Evolutionary conservation across 2,113 vertebrate genomes (phyloP), one percentile per base, ranked within the genome.

Genomic region (Corydoras maculifer): DNA sequence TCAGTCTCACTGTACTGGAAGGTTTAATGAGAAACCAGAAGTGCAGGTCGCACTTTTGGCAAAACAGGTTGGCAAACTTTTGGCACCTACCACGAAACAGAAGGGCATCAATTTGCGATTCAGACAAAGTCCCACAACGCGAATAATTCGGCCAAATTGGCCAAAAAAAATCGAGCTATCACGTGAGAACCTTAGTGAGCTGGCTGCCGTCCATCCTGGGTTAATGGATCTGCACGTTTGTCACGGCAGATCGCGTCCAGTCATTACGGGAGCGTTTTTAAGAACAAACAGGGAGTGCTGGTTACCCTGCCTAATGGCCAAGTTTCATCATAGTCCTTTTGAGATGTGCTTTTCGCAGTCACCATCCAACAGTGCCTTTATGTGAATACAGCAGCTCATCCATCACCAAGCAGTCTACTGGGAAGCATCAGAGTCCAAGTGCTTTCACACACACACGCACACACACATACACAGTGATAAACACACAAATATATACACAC

Each of bases 321-420:
- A 67, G 72, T 73, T 73, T 67, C 72, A 73, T 73, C 71, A 67
- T 73, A 58, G 18, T 73, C 65, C 65, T 68, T 67, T 62, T 73
- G 72, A 68, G 64, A 50, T 67, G 72, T 67, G 58, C 72, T 73
- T 73, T 73, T 68, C 65, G 35, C 72, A 73, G 63, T 62, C 72
- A 62, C 58, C 72, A 73, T 67, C 64, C 72, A 67, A 49, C 58
- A 73, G 58, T 2, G 58, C 64, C 72, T 68, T 73, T 48, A 73
- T 73, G 67, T 55, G 64, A 73, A 73, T 68, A 60, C 58, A 49
- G 50, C 72, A 68, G 54, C 72, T 67, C 72, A 73, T 68, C 58
- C 72, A 73, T 73, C 72, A 73, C 57, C 64, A 73, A 67, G 64
- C 64, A 62, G 64, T 50, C 72, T 54, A 54, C 72, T 73, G 72